Percentiles rank a stretch among this genome's conserved stretches.
These are phyloP conservation scores for Pampus argenteus DNA, from an alignment of 2,797 vertebrate species.

Conservation along the genomic window DNA sequence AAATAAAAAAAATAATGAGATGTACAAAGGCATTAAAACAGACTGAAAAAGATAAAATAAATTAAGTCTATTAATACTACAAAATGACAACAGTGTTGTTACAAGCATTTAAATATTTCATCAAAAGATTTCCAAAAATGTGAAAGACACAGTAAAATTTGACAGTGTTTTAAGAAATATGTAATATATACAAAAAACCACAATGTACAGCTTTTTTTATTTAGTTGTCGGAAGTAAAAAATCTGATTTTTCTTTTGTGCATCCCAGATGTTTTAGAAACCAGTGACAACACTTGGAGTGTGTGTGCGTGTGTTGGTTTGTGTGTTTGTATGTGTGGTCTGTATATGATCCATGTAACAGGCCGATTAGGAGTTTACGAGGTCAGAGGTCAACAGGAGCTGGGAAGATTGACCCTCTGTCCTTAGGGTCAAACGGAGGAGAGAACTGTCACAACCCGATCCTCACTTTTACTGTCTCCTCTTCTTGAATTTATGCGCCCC, in stretches of 20 bases:
- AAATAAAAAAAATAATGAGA: no score
- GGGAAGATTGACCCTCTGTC: conserved; percentile 51
- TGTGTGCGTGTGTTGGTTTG: conserved; percentile 14
- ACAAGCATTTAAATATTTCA: no score
- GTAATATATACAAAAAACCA: no score
- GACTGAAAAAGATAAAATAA: no score
- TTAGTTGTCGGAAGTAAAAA: neutral
- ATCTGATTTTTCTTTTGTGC: neutral
- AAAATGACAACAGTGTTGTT: neutral
- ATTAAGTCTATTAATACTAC: neutral
- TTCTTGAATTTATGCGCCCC: conserved; percentile 49
- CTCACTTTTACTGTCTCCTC: conserved; percentile 66
- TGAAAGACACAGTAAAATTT: no score
- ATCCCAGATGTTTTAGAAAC: conserved; percentile 42
- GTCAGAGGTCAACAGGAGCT: conserved; percentile 75
- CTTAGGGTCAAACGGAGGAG: conserved; percentile 59
- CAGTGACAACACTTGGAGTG: conserved; percentile 48
- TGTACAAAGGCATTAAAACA: no score
- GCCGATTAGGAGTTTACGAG: conserved; percentile 73
- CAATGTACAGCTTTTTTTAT: no score
- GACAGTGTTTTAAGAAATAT: no score
- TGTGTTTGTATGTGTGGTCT: conserved; percentile 62
- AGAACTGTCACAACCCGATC: conserved; percentile 49
- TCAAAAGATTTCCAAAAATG: no score
- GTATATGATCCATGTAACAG: conserved; percentile 64